phyloP scores from a whole-genome alignment of 2,797 vertebrate genomes.

The Neoniphon sammara region DNA sequence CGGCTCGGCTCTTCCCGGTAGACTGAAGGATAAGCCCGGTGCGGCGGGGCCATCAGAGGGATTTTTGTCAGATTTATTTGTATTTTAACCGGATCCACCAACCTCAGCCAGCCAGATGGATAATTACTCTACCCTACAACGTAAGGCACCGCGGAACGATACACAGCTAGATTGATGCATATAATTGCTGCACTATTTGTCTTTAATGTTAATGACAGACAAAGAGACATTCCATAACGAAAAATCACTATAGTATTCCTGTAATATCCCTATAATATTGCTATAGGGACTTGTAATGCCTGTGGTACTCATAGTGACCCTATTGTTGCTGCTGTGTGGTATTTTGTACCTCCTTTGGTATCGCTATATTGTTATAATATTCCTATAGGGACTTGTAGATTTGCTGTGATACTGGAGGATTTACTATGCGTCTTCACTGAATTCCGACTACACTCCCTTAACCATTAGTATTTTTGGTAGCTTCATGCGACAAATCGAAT shows the following conservation, averaged over 20 bases:
- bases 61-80: slow-evolving; percentile 20
- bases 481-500: slow-evolving; percentile 19
- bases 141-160: slow-evolving; percentile 81
- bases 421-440: neutral
- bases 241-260: slow-evolving; percentile 4
- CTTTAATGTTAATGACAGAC: slow-evolving; percentile 24
- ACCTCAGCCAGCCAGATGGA: slow-evolving; percentile 84
- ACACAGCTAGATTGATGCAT: slow-evolving; percentile 31
- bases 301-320: neutral
- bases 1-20: slow-evolving; percentile 71
- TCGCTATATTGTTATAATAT: neutral
- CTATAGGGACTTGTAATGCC: too few species aligned
- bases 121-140: slow-evolving; percentile 87
- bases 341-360: neutral
- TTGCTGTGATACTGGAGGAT: neutral
- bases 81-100: slow-evolving; percentile 45
- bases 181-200: slow-evolving; percentile 60
- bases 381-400: neutral
- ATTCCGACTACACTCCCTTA: slow-evolving; percentile 2
- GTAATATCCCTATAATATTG: too few species aligned
- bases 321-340: neutral
- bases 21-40: slow-evolving; percentile 56
- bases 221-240: slow-evolving; percentile 5
- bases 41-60: slow-evolving; percentile 48
- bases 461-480: slow-evolving; percentile 17